phyloP scores from a whole-genome alignment of 2,797 vertebrate species.

The Rhincodon typus region DNA sequence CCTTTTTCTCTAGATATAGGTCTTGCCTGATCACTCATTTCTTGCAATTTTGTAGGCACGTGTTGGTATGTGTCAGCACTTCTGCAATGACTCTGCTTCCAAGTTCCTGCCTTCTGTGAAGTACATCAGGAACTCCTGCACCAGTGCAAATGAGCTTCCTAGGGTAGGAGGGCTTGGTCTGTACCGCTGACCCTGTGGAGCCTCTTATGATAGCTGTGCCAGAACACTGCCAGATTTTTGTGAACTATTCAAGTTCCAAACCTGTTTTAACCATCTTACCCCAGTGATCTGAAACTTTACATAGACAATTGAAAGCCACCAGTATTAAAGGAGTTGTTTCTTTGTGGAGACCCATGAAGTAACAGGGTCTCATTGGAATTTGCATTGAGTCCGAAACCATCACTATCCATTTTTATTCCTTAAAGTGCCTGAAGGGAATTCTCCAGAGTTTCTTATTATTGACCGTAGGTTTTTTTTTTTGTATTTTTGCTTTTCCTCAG shows the following conservation, averaged over 20 bases:
- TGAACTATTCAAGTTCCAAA: background rate
- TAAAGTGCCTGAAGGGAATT: too few relatives aligned
- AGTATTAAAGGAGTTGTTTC: background rate
- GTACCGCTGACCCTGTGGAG: too few relatives aligned
- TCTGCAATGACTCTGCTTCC: background rate
- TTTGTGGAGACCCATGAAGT: background rate
- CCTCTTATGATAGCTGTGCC: too few relatives aligned
- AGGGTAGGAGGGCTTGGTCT: background rate
- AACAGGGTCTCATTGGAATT: background rate
- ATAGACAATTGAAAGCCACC: background rate
- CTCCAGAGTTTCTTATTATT: background rate
- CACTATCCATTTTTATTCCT: background rate
- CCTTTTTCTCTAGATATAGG: background rate
- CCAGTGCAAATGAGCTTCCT: background rate
- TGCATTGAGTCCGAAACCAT: background rate
- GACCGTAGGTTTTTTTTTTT: background rate
- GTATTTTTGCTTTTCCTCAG: background rate
- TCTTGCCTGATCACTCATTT: background rate
- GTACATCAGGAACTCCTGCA: background rate
- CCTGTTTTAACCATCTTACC: background rate
- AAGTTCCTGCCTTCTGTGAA: background rate
- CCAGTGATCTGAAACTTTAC: background rate
- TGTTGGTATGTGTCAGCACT: conserved; percentile 1
- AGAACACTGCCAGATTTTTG: background rate
- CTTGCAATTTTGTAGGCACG: background rate